Evolutionary conservation across 2,888 invertebrate genomes (phyloP), one percentile per base, ranked within the genome.

Genomic region (Trypoxylon attenuatum): DNA sequence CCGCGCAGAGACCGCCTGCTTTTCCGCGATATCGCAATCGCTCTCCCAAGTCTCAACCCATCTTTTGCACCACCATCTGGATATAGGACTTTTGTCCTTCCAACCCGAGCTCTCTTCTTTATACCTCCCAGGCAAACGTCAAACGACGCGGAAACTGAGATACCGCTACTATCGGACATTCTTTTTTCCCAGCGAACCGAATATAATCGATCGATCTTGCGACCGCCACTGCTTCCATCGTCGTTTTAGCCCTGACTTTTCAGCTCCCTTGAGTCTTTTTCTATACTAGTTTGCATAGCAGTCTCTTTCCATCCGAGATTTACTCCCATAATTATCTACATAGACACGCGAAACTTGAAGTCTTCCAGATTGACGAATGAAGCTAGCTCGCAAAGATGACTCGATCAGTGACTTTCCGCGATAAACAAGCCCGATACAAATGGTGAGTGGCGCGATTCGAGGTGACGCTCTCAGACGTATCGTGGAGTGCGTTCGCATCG

Each of bases 61-160:
- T 27, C 43, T 19, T 54, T 41, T 49, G 22, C 10, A 29, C 57
- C 27, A 23, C 29, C 53, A 43, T 67, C 67, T 51, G 54, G 59
- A 62, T 61, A 69, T 52, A 58, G 67, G 46, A 71, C 69, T 75
- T 74, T 66, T 72, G 69, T 78, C 74, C 65, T 53, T 60, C 49
- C 55, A 45, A 47, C 66, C 33, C 33, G 55, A 39, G 66, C 49
- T 23, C 23, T 45, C 56, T 46, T 62, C 66, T 73, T 69, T 65
- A 68, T 73, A 64, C 69, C 59, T 51, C 21, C 42, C 23, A 46
- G 21, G 54, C 47, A 62, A 62, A 65, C 62, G 64, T 71, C 59
- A 74, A 74, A 71, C 71, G 74, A 74, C 38, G 74, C 43, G 73
- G 73, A 73, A 74, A 73, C 71, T 56, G 52, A 69, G 74, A 73